These are phyloP conservation scores for Sphaerophoria rueppellii DNA, from an alignment of 2,888 invertebrate genomes.

Conservation along the genomic window DNA sequence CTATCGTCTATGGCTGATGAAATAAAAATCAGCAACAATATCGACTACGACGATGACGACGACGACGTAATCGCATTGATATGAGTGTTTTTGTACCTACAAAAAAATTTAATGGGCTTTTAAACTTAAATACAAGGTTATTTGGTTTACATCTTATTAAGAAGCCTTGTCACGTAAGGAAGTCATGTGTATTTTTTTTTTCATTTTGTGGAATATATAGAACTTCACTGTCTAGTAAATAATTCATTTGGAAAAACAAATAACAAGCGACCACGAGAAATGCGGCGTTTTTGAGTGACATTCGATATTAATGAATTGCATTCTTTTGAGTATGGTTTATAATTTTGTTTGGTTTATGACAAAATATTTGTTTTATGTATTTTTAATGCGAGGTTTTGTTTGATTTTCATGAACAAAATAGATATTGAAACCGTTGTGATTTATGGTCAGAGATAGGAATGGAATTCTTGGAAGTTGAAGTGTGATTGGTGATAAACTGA, in stretches of 20 bases:
- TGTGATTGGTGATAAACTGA: constrained; percentile 9
- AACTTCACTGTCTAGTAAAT: neutral
- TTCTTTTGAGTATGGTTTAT: neutral
- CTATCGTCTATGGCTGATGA: constrained; percentile 16
- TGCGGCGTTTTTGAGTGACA: constrained; percentile 12
- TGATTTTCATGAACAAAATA: too few species aligned
- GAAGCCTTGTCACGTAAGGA: constrained; percentile 34
- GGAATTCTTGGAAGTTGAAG: neutral
- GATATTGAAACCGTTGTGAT: neutral
- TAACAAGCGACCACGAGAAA: neutral
- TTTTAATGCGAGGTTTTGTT: neutral
- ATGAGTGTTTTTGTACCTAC: constrained; percentile 27
- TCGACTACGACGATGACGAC: constrained; percentile 2
- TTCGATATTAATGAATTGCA: constrained; percentile 31
- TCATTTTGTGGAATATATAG: neutral
- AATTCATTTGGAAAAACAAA: constrained; percentile 5
- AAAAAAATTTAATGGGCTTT: constrained; percentile 19
- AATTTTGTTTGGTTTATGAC: constrained; percentile 8
- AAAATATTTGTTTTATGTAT: neutral
- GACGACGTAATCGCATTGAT: constrained; percentile 36
- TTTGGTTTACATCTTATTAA: constrained; percentile 33
- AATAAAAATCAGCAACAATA: constrained; percentile 16
- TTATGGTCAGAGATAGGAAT: neutral
- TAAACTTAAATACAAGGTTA: constrained; percentile 29
- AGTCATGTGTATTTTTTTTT: constrained; percentile 16